phyloP scores from a whole-genome alignment of 2,797 vertebrate species.

The Artibeus jamaicensis region DNA sequence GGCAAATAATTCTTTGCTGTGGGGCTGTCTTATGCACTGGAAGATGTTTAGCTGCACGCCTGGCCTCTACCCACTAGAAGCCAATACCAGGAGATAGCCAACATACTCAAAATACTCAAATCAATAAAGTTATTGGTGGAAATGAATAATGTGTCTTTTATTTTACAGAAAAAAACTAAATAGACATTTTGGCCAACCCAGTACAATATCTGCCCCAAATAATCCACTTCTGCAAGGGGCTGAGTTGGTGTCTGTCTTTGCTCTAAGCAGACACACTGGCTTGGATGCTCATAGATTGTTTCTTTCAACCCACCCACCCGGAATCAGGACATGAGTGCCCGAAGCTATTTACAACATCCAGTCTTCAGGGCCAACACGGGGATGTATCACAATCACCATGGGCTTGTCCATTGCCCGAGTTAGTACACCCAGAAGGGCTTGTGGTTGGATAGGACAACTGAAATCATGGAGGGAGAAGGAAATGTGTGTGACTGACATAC shows the following conservation, averaged over 20 bases:
- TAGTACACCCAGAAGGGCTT: neutral
- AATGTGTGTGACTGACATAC: conserved; percentile 59
- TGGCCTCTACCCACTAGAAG: neutral
- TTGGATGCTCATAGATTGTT: neutral
- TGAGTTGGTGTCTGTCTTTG: neutral
- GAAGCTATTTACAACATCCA: neutral
- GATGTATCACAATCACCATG: neutral
- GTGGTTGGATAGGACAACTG: neutral
- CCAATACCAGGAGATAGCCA: neutral
- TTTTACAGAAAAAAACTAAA: neutral
- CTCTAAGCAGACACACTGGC: neutral
- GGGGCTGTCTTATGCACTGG: neutral
- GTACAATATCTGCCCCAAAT: neutral
- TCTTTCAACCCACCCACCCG: neutral
- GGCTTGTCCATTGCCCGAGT: neutral
- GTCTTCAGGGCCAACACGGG: neutral
- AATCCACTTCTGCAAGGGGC: neutral
- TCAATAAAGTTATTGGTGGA: neutral
- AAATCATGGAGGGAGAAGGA: neutral
- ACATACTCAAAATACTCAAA: neutral
- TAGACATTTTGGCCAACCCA: neutral
- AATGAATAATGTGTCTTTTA: neutral
- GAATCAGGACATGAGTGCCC: neutral
- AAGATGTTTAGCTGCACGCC: neutral
- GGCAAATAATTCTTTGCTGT: neutral